Evolutionary conservation across 2,113 vertebrate species (phyloP).

Genomic region (Leuciscus idus): DNA sequence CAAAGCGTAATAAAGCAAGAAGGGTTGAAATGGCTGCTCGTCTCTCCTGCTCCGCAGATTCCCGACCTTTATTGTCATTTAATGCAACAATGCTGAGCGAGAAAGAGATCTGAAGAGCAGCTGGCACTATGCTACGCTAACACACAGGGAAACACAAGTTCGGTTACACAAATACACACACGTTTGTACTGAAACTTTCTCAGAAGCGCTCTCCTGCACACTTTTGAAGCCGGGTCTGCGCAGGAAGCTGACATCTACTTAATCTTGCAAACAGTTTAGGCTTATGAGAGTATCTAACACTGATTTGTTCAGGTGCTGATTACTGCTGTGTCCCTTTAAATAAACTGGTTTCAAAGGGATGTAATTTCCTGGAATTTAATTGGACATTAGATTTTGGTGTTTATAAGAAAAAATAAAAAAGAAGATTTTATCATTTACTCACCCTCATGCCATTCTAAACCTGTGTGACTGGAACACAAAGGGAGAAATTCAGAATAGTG

Average conservation of each 20-base stretch:
- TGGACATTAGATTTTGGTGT: neutral
- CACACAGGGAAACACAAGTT: constrained; percentile 58
- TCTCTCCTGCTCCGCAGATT: constrained; percentile 65
- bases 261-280: constrained; percentile 78
- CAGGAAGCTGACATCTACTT: constrained; percentile 80
- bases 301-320: constrained; percentile 86
- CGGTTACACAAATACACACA: constrained; percentile 61
- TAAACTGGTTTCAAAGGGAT: constrained; percentile 44
- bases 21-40: constrained; percentile 70
- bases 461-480: neutral
- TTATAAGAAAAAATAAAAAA: neutral
- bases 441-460: neutral
- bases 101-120: constrained; percentile 75
- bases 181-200: constrained; percentile 22
- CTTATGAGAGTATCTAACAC: constrained; percentile 70
- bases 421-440: neutral
- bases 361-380: neutral
- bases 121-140: constrained; percentile 38
- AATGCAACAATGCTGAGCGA: constrained; percentile 70
- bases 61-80: constrained; percentile 75
- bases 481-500: neutral
- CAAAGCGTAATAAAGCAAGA: constrained; percentile 78
- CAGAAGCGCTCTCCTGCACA: constrained; percentile 29
- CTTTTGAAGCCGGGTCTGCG: constrained; percentile 66
- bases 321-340: constrained; percentile 61